Evolutionary conservation across 2,113 vertebrate genomes (phyloP).

Genomic region (Chionodraco myersi): DNA sequence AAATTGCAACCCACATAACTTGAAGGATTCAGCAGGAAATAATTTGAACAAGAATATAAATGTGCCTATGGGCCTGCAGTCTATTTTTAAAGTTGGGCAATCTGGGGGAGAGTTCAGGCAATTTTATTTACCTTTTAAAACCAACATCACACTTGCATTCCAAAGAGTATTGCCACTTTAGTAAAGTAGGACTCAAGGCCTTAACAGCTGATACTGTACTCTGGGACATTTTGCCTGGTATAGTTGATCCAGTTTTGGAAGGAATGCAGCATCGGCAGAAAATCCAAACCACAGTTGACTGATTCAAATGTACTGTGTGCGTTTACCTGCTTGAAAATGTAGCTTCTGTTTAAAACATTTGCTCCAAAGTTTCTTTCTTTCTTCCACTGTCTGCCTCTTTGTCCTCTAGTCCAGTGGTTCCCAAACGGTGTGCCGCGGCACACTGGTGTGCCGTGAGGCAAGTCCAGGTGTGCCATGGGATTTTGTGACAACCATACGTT

Average conservation of each 20-base stretch:
- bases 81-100: no score
- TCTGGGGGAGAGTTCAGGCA: no score
- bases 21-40: not conserved
- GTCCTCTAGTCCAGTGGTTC: not conserved
- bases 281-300: not conserved
- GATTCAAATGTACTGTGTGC: not conserved
- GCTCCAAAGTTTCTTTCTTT: not conserved
- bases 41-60: no score
- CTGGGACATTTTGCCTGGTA: not conserved
- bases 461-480: no score
- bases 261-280: not conserved
- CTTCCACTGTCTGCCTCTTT: not conserved
- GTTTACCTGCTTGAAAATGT: not conserved
- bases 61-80: no score
- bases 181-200: not conserved
- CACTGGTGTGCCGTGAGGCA: no score
- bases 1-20: not conserved
- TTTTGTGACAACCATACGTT: no score
- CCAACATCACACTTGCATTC: not conserved
- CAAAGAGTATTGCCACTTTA: not conserved
- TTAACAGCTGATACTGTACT: not conserved
- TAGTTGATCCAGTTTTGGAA: not conserved
- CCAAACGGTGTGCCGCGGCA: no score
- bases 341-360: not conserved
- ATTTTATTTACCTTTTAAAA: not conserved